A percentile compares a stretch with the other conserved stretches of the same genome.
These are phyloP conservation scores for Lepisosteus oculatus DNA, from an alignment of 2,113 vertebrate species.

Conservation along the genomic window DNA sequence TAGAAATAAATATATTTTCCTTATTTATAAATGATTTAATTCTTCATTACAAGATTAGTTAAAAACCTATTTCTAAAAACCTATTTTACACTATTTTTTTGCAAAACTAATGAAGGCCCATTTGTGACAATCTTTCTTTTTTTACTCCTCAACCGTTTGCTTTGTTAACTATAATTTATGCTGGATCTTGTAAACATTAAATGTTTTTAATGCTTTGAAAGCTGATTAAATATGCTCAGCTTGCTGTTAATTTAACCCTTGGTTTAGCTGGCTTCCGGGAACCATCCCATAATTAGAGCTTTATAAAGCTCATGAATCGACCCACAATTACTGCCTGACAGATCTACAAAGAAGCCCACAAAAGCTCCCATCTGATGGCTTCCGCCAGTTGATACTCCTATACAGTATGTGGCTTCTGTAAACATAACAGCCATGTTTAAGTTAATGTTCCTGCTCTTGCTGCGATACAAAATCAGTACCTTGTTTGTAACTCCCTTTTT, in stretches of 20 bases:
- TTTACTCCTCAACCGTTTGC: conserved; percentile 8
- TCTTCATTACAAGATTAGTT: too few species aligned
- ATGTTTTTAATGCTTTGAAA: conserved; percentile 34
- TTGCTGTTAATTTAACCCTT: conserved; percentile 45
- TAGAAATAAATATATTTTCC: too few species aligned
- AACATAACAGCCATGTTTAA: too few species aligned
- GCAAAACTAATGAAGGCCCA: background rate
- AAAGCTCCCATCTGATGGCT: conserved; percentile 47
- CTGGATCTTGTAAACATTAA: conserved; percentile 10
- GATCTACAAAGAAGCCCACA: conserved; percentile 47
- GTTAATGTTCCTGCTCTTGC: too few species aligned
- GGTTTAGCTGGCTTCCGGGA: conserved; percentile 36
- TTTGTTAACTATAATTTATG: conserved; percentile 25
- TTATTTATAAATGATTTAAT: too few species aligned
- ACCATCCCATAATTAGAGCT: conserved; percentile 49
- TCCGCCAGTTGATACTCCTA: conserved; percentile 25
- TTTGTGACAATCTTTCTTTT: too few species aligned
- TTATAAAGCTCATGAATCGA: conserved; percentile 19
- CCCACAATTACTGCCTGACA: conserved; percentile 43
- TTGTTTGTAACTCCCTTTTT: too few species aligned
- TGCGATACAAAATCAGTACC: too few species aligned
- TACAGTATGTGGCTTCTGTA: too few species aligned
- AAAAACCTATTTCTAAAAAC: too few species aligned
- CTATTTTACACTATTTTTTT: too few species aligned
- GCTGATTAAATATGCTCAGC: conserved; percentile 49